A percentile compares a stretch with the other conserved stretches of the same genome.
Evolutionary conservation across 1,140 invertebrate species (phyloP).

Genomic region (Diuraphis noxia): DNA sequence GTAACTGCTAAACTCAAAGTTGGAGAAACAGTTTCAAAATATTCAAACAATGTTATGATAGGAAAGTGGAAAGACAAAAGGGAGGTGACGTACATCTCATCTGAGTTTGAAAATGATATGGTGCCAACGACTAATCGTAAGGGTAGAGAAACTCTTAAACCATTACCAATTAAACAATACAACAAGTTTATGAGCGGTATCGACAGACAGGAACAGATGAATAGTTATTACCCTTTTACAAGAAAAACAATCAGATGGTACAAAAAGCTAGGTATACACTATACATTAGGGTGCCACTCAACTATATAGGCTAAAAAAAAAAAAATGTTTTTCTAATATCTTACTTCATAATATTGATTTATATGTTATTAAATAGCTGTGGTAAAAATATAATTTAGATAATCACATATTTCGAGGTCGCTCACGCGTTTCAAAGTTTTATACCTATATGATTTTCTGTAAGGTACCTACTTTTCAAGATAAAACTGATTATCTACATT

Average conservation of each 20-base stretch:
- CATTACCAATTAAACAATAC: not conserved
- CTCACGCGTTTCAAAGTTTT: too few species aligned
- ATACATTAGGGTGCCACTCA: too few species aligned
- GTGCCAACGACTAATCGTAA: not conserved
- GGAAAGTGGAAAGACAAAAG: slow-evolving; percentile 17
- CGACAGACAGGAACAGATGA: slow-evolving; percentile 58
- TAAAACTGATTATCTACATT: too few species aligned
- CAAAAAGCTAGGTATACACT: slow-evolving; percentile 57
- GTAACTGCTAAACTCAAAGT: not conserved
- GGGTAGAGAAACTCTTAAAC: not conserved
- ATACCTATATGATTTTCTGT: too few species aligned
- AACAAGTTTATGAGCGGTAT: slow-evolving; percentile 57
- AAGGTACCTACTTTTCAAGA: too few species aligned
- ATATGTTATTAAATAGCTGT: too few species aligned
- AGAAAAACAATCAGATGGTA: slow-evolving; percentile 59
- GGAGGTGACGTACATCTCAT: not conserved
- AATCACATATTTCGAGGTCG: too few species aligned
- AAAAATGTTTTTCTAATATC: too few species aligned
- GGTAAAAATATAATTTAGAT: too few species aligned
- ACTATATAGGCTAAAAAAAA: too few species aligned
- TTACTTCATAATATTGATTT: too few species aligned
- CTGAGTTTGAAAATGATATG: not conserved
- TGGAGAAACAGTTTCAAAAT: not conserved
- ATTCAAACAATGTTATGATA: not conserved
- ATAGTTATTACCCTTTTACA: slow-evolving; percentile 57